phyloP scores from a whole-genome alignment of 2,113 vertebrate species.

The Podilymbus podiceps region DNA sequence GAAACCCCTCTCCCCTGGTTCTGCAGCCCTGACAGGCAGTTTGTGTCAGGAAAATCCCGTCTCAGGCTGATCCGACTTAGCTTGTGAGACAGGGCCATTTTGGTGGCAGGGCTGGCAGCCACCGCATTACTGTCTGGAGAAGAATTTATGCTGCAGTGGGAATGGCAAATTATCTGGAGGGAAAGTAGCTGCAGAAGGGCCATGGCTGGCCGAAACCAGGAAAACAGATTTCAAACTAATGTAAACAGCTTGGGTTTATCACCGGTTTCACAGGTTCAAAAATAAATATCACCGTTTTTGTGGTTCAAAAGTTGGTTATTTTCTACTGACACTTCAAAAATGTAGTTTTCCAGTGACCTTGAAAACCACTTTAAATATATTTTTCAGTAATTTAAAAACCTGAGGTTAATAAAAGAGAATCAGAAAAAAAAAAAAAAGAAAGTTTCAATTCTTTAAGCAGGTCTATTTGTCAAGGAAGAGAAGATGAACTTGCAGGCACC shows the following conservation, averaged over 20 bases:
- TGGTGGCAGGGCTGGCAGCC: slow-evolving; percentile 61
- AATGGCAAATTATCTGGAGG: slow-evolving; percentile 56
- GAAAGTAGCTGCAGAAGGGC: slow-evolving; percentile 56
- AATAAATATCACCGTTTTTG: slow-evolving; percentile 54
- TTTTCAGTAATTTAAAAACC: slow-evolving; percentile 46
- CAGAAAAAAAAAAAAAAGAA: neutral
- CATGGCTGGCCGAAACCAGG: slow-evolving; percentile 41
- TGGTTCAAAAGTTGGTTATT: slow-evolving; percentile 29
- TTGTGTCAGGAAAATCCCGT: slow-evolving; percentile 61
- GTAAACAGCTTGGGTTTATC: slow-evolving; percentile 69
- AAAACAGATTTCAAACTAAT: slow-evolving; percentile 68
- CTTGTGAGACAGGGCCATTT: slow-evolving; percentile 53
- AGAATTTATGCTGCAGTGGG: slow-evolving; percentile 45
- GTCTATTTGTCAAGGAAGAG: slow-evolving; percentile 26
- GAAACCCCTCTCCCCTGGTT: neutral
- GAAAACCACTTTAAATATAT: slow-evolving; percentile 52
- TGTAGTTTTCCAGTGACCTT: slow-evolving; percentile 46
- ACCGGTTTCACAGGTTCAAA: slow-evolving; percentile 52
- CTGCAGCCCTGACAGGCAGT: slow-evolving; percentile 44
- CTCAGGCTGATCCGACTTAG: slow-evolving; percentile 67
- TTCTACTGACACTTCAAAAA: slow-evolving; percentile 49
- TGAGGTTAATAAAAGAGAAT: slow-evolving; percentile 51
- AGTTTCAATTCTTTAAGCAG: slow-evolving; percentile 21
- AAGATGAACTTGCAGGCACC: slow-evolving; percentile 46
- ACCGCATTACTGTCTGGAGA: slow-evolving; percentile 60